Base-by-base conservation (phyloP, 2,797 vertebrate species). In the Lutjanus campechanus region DNA sequence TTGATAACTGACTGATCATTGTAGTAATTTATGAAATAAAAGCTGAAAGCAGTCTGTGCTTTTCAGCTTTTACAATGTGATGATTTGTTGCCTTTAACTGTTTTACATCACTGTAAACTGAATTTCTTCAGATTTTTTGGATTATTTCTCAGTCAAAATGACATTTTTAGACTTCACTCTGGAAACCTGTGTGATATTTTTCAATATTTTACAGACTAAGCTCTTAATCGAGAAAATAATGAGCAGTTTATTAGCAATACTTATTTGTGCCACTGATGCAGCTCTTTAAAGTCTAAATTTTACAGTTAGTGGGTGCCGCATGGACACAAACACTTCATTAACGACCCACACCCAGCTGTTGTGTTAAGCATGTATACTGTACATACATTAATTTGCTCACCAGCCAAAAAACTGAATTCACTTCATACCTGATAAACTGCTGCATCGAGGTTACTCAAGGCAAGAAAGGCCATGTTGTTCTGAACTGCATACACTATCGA, bases 401-500 rank as follows among this genome's bases (percentile, higher is more conserved):
- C 19, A 10, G 4, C 5, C 44, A 20, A 22, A 2, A 47, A 40
- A 63, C 7, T 50, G 4, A n/a, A 15, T 46, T 3, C 9, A 8
- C 0, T 3, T 68, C 71, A 5, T 92, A 98, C 98, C 97, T 99
- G 98, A 86, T 99, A 99, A 43, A 99, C 97, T 0, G 98, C 98
- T 5, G 97, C 98, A 81, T 99, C 98, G 51, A 99, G 95, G 87
- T 99, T 99, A 88, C 98, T 99, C 49, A 99, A 93, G 3, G 98
- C 98, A 61, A 99, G 55, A 43, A 99, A 99, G 0, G 97, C 98
- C 98, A 99, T 99, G 84, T 99, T 99, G 83, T 99, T 99, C 92
- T 99, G 98, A 53, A 99, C 8, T 1, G 97, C 98, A 0, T 99
- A 99, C 5, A 99, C 98, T 17, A 99, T 0, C 0, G 98, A 99